Evolutionary conservation across 1,140 invertebrate genomes (phyloP), one percentile per base, ranked within the genome.

Genomic region (Macrobrachium rosenbergii): DNA sequence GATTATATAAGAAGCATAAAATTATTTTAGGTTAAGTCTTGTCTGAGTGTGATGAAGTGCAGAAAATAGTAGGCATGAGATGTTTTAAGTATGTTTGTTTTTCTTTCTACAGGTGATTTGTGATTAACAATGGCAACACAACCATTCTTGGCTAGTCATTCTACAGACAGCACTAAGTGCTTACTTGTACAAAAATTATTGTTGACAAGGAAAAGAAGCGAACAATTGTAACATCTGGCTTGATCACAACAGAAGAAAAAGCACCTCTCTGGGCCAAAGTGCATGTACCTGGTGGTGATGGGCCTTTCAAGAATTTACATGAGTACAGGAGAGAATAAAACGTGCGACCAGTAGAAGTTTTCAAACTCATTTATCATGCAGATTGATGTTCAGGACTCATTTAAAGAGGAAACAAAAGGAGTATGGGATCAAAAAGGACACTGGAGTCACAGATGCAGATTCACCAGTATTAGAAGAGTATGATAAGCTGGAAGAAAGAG

Each of bases 161-260:
- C 76, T 43, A 78, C n/a, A n/a, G n/a, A n/a, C n/a, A n/a, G n/a
- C n/a, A 78, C 11, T 60, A 45, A 17, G n/a, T n/a, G n/a, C n/a
- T n/a, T n/a, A n/a, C n/a, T n/a, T n/a, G n/a, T n/a, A 45, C 58
- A 59, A 79, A 67, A 67, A 17, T 62, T 14, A 79, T 79, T 79
- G 23, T 14, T 79, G 52, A 12, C 21, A 79, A 76, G 58, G 45
- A 79, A 59, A 79, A 79, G 77, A n/a, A n/a, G n/a, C n/a, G n/a
- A n/a, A n/a, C n/a, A n/a, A n/a, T n/a, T n/a, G n/a, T n/a, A 67
- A 79, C 58, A 28, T 59, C 17, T 79, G 52, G 19, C 58, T 79
- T 79, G n/a, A 79, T 17, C 17, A 79, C 77, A 79, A 79, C 59
- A 79, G 45, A 79, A 79, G 77, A 79, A 59, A 79, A 79, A 21